Evolutionary conservation across 2,113 vertebrate genomes (phyloP), one percentile per base, ranked within the genome.

Genomic region (Lates calcarifer): DNA sequence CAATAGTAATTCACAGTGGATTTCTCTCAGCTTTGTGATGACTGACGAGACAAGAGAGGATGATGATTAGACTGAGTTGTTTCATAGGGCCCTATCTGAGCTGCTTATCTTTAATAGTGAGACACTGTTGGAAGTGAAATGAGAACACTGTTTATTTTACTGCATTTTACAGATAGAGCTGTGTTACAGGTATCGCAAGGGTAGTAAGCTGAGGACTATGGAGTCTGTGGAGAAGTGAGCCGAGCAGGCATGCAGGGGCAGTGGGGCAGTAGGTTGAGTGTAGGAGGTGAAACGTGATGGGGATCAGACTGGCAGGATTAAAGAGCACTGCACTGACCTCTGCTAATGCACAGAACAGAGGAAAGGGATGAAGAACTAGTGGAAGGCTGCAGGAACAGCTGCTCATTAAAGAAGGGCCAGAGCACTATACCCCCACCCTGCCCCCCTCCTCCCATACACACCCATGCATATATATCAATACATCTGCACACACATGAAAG

Each of bases 261-360:
- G 72, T 92, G 88, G 92, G 92, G 87, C 91, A 94, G 86, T 93
- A 82, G 92, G 86, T 43, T 89, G 81, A 79, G 77, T 41, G 78
- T 73, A 82, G 83, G 86, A 87, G 82, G 87, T 83, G 90, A 92
- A 94, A 93, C 87, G 77, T 92, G 91, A 94, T 70, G 83, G 86
- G 81, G 91, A 94, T 94, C 90, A 94, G 91, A 94, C 92, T 85
- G 76, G 68, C 47, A 77, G 85, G 93, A 94, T 94, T 94, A 94
- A 90, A 91, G 82, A 87, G 87, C 80, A 81, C 75, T 43, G 60
- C 24, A 57, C 64, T 92, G 89, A 93, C 72, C 71, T 81, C 85
- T 51, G 45, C 77, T 84, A 82, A 81, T 72, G 84, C 89, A 88
- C 72, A 89, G 74, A 82, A 69, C 76, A 80, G 57, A 74, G 69